Evolutionary conservation across 2,888 invertebrate genomes (phyloP).

Genomic region (Thereva unica): DNA sequence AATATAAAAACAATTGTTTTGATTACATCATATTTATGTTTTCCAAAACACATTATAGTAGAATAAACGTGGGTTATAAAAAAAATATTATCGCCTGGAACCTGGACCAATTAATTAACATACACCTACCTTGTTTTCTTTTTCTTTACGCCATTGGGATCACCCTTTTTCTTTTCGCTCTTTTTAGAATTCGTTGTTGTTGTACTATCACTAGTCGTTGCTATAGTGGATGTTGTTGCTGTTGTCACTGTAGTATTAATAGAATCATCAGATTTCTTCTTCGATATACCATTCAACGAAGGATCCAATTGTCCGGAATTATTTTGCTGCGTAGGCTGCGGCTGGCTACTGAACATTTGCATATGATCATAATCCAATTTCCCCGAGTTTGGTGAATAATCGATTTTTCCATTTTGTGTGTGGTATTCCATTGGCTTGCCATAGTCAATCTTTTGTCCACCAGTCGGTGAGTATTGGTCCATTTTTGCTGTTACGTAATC

Average conservation of each 20-base stretch:
- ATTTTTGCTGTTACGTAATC: constrained; percentile 54
- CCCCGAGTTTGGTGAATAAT: constrained; percentile 39
- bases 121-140: constrained; percentile 82
- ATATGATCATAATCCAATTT: constrained; percentile 53
- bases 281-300: constrained; percentile 36
- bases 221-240: constrained; percentile 43
- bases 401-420: constrained; percentile 41
- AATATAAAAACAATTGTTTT: no score
- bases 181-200: constrained; percentile 66
- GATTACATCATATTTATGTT: no score
- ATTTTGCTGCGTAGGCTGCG: constrained; percentile 47
- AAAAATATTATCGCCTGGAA: no score
- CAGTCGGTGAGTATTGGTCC: constrained; percentile 46
- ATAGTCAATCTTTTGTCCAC: constrained; percentile 40
- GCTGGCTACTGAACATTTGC: constrained; percentile 49
- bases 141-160: constrained; percentile 86
- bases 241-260: constrained; percentile 27
- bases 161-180: constrained; percentile 79
- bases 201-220: constrained; percentile 57
- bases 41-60: no score
- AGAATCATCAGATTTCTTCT: constrained; percentile 38
- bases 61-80: no score
- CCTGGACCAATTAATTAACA: background rate
- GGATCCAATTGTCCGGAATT: constrained; percentile 42
- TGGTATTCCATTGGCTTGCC: constrained; percentile 39